Percentiles rank a stretch among this genome's conserved stretches.
phyloP scores from a whole-genome alignment of 2,113 vertebrate genomes.

The Nibea albiflora region DNA sequence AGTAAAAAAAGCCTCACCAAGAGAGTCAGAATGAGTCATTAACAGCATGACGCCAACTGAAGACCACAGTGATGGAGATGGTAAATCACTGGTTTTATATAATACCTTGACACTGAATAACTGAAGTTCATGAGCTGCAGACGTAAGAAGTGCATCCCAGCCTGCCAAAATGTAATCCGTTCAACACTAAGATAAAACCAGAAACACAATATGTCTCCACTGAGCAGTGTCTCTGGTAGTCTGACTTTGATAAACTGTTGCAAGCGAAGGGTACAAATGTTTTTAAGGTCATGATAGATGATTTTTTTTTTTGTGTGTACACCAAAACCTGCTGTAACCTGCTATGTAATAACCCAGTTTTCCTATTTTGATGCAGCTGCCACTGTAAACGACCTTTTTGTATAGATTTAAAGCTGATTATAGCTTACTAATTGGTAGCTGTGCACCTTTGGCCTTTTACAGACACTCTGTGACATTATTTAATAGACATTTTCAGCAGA shows the following conservation, averaged over 20 bases:
- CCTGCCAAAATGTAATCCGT: background rate
- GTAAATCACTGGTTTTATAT: background rate
- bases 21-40: slow-evolving; percentile 6
- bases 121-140: background rate
- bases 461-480: background rate
- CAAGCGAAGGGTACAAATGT: background rate
- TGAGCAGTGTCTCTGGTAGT: background rate
- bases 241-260: background rate
- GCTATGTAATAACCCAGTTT: background rate
- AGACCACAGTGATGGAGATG: background rate
- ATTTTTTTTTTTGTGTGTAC: too few species aligned
- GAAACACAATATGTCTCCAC: background rate
- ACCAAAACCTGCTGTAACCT: background rate
- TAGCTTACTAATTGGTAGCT: background rate
- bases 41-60: background rate
- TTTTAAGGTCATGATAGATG: background rate
- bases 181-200: background rate
- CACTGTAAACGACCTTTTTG: background rate
- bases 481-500: background rate
- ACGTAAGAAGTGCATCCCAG: background rate
- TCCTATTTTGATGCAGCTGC: background rate
- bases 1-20: background rate
- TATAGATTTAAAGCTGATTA: background rate
- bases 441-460: background rate
- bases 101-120: background rate